Conservation (phyloP, 1,140 invertebrate species). For the Camponotus vicinus region DNA sequence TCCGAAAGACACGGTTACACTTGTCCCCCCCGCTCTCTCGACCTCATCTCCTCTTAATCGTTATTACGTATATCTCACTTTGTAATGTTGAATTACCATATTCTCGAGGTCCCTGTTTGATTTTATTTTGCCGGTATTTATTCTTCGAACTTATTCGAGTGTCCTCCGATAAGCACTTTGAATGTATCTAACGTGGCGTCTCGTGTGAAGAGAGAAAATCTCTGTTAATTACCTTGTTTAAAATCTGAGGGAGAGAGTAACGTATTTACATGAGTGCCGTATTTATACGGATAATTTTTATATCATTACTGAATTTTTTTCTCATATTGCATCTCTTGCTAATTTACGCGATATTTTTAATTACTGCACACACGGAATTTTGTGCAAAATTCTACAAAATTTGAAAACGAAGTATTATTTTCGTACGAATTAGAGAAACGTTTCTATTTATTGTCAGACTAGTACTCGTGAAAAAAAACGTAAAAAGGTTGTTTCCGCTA, state of each 20-base stretch:
- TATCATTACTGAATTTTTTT: not conserved
- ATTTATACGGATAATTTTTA: conserved; percentile 2
- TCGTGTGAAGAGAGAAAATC: not conserved
- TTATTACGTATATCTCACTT: conserved; percentile 50
- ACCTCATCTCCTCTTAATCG: conserved; percentile 11
- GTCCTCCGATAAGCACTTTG: conserved; percentile 14
- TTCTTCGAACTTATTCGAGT: not conserved
- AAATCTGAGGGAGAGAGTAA: not conserved
- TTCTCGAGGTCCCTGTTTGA: conserved; percentile 1
- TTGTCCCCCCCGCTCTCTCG: conserved; percentile 1
- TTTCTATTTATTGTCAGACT: too few relatives aligned
- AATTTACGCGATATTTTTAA: not conserved
- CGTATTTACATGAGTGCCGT: too few relatives aligned
- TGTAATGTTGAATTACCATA: conserved; percentile 35
- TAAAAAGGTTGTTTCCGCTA: not conserved
- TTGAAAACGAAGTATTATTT: too few relatives aligned
- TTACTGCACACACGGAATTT: not conserved
- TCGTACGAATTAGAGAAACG: too few relatives aligned
- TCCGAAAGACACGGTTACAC: conserved; percentile 40
- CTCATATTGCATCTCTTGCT: not conserved
- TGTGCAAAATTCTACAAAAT: too few relatives aligned
- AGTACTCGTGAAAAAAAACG: too few relatives aligned
- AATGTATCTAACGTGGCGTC: not conserved
- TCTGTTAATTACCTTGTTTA: conserved; percentile 24
- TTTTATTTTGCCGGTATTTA: conserved; percentile 33